Conservation (phyloP, 2,113 vertebrate genomes). For the Mobula birostris region DNA sequence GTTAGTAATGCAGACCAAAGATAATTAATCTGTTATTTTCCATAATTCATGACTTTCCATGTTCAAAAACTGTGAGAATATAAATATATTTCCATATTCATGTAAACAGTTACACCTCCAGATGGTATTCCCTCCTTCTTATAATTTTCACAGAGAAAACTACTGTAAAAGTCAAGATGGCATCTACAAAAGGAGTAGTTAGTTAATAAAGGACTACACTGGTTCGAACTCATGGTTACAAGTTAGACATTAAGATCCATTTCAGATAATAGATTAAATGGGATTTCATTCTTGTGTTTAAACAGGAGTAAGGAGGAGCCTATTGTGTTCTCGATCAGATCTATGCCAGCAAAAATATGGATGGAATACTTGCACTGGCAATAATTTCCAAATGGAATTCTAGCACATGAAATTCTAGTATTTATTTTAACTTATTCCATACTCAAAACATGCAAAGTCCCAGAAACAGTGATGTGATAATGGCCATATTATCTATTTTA, state of each 20-base stretch:
- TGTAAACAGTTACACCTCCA: background rate
- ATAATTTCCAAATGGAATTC: background rate
- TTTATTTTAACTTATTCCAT: background rate
- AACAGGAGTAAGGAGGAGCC: background rate
- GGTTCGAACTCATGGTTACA: background rate
- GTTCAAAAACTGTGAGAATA: slow-evolving; percentile 12
- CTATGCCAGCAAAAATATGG: background rate
- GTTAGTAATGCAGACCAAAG: background rate
- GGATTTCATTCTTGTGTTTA: background rate
- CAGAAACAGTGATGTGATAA: background rate
- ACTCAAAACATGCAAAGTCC: background rate
- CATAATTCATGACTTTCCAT: slow-evolving; percentile 18
- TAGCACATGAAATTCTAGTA: background rate
- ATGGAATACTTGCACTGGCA: background rate
- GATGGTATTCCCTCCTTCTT: background rate
- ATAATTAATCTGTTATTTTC: slow-evolving; percentile 25
- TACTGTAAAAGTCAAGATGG: background rate
- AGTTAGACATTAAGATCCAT: background rate
- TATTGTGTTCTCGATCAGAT: background rate
- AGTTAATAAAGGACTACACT: background rate
- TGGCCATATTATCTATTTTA: background rate
- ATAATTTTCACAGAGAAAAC: background rate
- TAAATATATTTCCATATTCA: slow-evolving; percentile 25
- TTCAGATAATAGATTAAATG: background rate
- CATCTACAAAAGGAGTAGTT: background rate